Evolutionary conservation across 2,797 vertebrate genomes (phyloP).

Genomic region (Falco peregrinus): DNA sequence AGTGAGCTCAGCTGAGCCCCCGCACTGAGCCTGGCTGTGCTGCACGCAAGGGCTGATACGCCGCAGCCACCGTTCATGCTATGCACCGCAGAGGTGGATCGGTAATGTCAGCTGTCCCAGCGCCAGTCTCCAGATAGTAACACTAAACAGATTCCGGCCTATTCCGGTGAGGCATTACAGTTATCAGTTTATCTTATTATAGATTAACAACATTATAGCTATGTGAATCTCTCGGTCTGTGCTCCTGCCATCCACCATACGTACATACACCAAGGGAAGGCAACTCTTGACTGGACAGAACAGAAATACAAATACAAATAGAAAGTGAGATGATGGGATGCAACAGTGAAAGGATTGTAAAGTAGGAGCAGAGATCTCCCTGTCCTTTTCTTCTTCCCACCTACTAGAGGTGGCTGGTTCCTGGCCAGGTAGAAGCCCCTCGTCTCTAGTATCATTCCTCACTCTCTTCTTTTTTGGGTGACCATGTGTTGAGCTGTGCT

Average conservation of each 20-base stretch:
- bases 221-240: neutral
- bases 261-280: neutral
- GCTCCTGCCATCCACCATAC: neutral
- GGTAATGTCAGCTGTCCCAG: neutral
- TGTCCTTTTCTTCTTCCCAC: neutral
- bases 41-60: neutral
- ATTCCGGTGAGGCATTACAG: neutral
- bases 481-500: neutral
- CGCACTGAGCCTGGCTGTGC: neutral
- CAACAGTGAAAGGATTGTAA: neutral
- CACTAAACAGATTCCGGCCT: neutral
- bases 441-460: neutral
- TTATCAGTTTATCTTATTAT: neutral
- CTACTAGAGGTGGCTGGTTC: neutral
- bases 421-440: neutral
- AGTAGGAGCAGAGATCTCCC: neutral
- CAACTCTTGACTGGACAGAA: neutral
- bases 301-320: neutral
- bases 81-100: neutral
- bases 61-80: neutral
- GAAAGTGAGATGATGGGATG: neutral
- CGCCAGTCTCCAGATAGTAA: neutral
- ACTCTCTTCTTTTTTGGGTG: neutral
- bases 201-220: neutral
- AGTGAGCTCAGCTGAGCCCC: neutral